A percentile compares a stretch with the other conserved stretches of the same genome.
Evolutionary conservation across 2,113 vertebrate genomes (phyloP).

Genomic region (Otolemur garnettii): DNA sequence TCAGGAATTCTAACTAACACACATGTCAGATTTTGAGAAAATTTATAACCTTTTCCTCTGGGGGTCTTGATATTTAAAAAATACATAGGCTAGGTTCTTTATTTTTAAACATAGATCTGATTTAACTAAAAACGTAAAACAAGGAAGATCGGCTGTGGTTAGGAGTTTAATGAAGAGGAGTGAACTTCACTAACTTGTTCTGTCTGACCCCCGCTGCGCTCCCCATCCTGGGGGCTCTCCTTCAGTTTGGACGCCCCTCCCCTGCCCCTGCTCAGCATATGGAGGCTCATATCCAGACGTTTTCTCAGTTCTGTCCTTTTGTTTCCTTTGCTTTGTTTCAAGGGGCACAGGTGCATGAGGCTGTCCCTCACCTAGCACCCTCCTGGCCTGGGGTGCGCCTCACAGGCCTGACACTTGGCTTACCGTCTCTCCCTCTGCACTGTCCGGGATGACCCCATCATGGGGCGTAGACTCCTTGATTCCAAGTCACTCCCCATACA

Average conservation of each 20-base stretch:
- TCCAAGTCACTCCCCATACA: neutral
- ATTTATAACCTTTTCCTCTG: neutral
- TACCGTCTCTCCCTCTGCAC: neutral
- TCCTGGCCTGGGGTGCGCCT: accelerated
- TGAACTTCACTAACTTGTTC: slow-evolving; percentile 6
- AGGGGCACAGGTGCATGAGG: neutral
- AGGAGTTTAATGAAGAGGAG: slow-evolving; percentile 3
- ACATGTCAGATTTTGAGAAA: slow-evolving; percentile 28
- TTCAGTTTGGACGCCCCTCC: neutral
- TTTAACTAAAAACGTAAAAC: neutral
- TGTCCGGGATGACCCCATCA: neutral
- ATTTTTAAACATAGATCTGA: neutral
- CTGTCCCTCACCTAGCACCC: too few species aligned
- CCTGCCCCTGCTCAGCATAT: neutral
- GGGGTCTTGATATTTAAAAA: slow-evolving; percentile 36
- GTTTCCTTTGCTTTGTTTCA: neutral
- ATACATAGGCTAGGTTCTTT: neutral
- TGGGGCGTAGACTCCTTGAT: neutral
- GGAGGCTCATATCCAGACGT: neutral
- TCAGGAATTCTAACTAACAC: neutral
- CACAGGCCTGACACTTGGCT: neutral
- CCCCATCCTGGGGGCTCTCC: neutral
- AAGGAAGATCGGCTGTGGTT: neutral
- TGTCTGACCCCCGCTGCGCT: neutral
- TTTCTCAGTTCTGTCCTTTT: neutral